Conservation (phyloP, 1,140 invertebrate species). For the Lordiphosa stackelbergi region DNA sequence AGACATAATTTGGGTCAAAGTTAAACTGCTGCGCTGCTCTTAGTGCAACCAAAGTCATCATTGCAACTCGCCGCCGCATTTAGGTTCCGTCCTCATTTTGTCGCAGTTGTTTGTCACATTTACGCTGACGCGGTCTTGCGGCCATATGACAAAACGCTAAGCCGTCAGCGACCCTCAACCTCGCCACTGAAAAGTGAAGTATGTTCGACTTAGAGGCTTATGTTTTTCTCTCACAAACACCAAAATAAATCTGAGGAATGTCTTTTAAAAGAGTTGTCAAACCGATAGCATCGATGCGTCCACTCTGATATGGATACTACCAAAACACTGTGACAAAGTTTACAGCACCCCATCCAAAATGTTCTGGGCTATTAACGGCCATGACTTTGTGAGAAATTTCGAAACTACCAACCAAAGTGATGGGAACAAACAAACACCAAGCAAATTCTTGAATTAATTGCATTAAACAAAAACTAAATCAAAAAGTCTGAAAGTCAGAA, state of each 20-base stretch:
- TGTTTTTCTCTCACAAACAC: constrained; percentile 17
- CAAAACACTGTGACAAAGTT: constrained; percentile 12
- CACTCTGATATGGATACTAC: no score
- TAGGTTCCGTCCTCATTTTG: constrained; percentile 51
- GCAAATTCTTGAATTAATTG: constrained; percentile 63
- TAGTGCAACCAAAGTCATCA: constrained; percentile 23
- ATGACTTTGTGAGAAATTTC: constrained; percentile 52
- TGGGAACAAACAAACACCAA: constrained; percentile 20
- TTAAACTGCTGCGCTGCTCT: constrained; percentile 41
- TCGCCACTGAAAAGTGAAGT: constrained; percentile 3
- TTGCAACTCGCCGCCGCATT: constrained; percentile 32
- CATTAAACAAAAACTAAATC: constrained; percentile 73
- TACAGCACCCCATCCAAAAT: no score
- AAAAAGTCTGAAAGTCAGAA: constrained; percentile 31
- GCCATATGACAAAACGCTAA: constrained; percentile 18
- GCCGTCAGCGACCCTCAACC: constrained; percentile 29
- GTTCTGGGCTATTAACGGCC: constrained; percentile 42
- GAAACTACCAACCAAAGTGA: constrained; percentile 16
- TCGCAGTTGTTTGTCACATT: constrained; percentile 29
- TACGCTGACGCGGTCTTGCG: neutral
- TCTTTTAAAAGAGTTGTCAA: no score
- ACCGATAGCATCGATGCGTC: no score
- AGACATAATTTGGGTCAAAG: constrained; percentile 71
- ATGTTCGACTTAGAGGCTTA: neutral
- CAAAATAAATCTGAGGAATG: no score